Evolutionary conservation across 1,140 invertebrate genomes (phyloP).

Genomic region (Zaprionus gabonicus): DNA sequence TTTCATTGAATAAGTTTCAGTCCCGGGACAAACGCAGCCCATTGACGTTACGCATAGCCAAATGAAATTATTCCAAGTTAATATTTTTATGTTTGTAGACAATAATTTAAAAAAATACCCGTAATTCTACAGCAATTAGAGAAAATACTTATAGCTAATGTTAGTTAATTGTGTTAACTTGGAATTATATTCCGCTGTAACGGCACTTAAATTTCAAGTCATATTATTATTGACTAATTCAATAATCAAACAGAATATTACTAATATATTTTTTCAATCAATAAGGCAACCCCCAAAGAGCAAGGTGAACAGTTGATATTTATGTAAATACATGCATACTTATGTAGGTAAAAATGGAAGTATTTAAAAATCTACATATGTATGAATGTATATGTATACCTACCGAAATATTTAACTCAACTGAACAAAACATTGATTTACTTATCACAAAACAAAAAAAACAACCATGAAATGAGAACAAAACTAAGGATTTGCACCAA

Average conservation of each 20-base stretch:
- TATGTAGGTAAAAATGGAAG: not conserved
- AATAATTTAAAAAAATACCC: conserved; percentile 66
- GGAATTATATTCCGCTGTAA: not conserved
- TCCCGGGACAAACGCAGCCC: not conserved
- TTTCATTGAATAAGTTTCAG: not conserved
- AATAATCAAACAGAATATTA: conserved; percentile 12
- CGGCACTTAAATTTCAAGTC: no score
- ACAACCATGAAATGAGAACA: not conserved
- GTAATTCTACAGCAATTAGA: conserved; percentile 51
- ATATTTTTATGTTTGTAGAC: conserved; percentile 75
- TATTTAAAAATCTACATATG: not conserved
- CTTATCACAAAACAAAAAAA: conserved; percentile 12
- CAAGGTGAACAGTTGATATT: conserved; percentile 22
- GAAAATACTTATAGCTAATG: conserved; percentile 58
- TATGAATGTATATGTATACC: conserved; percentile 75
- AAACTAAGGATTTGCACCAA: conserved; percentile 32
- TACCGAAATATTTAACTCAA: conserved; percentile 62
- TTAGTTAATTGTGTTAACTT: conserved; percentile 45
- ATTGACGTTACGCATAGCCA: conserved; percentile 30
- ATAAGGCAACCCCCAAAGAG: not conserved
- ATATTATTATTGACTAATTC: conserved; percentile 22
- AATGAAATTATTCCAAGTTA: conserved; percentile 42
- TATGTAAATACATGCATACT: not conserved
- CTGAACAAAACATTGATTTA: conserved; percentile 47
- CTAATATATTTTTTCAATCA: conserved; percentile 16